Conservation (phyloP, 64 coral and sea anemone species). For the Montipora capricornis region DNA sequence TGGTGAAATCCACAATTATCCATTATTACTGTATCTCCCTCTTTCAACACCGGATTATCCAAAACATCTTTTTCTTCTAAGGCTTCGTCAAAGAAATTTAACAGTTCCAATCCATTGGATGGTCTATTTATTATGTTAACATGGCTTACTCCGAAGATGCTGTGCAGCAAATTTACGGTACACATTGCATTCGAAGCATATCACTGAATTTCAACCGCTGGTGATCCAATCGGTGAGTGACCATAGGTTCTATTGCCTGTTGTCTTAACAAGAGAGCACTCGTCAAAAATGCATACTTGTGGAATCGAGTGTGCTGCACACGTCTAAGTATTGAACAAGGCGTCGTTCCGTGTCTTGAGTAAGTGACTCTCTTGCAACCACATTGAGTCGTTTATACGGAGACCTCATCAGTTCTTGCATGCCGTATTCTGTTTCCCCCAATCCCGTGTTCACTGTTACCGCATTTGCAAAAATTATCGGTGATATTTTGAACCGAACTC, state of each 20-base stretch:
- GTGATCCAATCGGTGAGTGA: constrained; percentile 15
- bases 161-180: constrained; percentile 42
- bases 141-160: constrained; percentile 30
- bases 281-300: constrained; percentile 61
- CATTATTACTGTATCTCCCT: constrained; percentile 16
- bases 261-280: constrained; percentile 61
- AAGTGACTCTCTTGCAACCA: constrained; percentile 35
- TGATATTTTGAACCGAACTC: constrained; percentile 49
- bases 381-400: constrained; percentile 43
- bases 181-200: constrained; percentile 61
- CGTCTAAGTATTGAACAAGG: constrained; percentile 64
- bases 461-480: constrained; percentile 54
- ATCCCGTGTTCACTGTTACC: constrained; percentile 10
- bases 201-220: constrained; percentile 64
- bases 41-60: constrained; percentile 13
- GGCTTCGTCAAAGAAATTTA: constrained; percentile 46
- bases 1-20: constrained; percentile 67
- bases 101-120: constrained; percentile 42
- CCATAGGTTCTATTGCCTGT: constrained; percentile 56
- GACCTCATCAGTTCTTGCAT: constrained; percentile 52
- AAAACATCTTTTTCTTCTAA: constrained; percentile 11
- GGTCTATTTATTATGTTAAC: constrained; percentile 8
- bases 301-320: constrained; percentile 21
- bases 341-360: constrained; percentile 28
- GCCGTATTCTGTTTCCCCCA: constrained; percentile 7